Percentiles rank a stretch among this genome's conserved stretches.
Conservation (phyloP, 2,797 vertebrate genomes). For the Chiroxiphia lanceolata region DNA sequence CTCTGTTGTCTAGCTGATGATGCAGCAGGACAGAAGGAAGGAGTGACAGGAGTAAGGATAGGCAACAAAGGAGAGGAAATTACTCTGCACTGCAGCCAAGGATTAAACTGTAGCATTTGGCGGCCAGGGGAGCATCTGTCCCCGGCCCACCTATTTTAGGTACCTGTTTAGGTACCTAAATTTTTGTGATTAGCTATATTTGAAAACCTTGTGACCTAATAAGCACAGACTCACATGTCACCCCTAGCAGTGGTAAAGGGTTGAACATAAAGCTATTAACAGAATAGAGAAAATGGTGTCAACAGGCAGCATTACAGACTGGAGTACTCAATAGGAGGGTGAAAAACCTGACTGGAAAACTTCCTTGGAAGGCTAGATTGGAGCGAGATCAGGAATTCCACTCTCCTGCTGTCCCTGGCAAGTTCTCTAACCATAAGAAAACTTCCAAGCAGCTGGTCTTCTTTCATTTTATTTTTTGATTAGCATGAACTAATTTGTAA, state of each 20-base stretch:
- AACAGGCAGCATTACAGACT: background rate
- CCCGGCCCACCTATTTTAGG: background rate
- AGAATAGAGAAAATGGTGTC: background rate
- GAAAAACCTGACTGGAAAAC: background rate
- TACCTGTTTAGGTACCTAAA: background rate
- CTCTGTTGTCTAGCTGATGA: fast-evolving
- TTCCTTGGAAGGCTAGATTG: background rate
- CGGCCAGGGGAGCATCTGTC: background rate
- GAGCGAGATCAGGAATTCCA: background rate
- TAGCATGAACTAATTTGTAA: background rate
- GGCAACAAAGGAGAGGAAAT: background rate
- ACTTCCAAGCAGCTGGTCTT: background rate
- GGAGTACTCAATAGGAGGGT: background rate
- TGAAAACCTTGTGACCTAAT: background rate
- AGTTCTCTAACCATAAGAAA: background rate
- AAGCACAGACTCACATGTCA: background rate
- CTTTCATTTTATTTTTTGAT: background rate
- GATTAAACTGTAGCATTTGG: background rate
- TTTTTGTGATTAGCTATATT: background rate
- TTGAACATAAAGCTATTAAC: background rate
- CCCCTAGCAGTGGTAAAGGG: background rate
- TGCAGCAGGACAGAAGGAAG: background rate
- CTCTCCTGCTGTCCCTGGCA: background rate
- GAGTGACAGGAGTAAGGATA: background rate
- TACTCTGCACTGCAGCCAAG: background rate